Base-by-base conservation (phyloP, 1,140 invertebrate genomes). In the Archegozetes longisetosus region DNA sequence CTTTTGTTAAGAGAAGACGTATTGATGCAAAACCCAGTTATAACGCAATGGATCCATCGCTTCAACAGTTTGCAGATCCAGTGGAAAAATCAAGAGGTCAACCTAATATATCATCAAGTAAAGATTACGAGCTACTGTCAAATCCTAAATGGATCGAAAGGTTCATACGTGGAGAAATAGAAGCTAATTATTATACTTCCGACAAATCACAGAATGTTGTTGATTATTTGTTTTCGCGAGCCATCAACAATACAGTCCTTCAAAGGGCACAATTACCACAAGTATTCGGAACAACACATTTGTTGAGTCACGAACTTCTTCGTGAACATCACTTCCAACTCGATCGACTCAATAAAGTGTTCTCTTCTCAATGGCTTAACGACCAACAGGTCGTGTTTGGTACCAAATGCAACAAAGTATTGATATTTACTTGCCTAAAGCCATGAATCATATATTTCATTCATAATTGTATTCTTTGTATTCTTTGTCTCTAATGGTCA, bases 311-410 rank as follows among this genome's bases (percentile, higher is more conserved):
- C 25, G 50, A 56, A 26, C 20, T 60, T n/a, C 52, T 63, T 12
- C 25, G 26, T 25, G 62, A 63, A 55, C 28, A 46, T 13, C 24
- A 47, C 17, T 61, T 53, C 23, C 14, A 23, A 4, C 17, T 63
- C 2, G 59, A 51, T 23, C 24, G 25, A 9, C 13, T 61, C 22
- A 49, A 63, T 55, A 63, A 63, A 61, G 67, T 95, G 49, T 95
- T 95, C 76, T 91, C 90, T 72, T 91, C 90, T 0, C 85, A 93
- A 72, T 97, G 92, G 91, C 77, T 96, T 20, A 90, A 86, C 67
- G 86, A 92, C 74, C 79, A 86, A 70, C 89, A 93, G 77, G 86
- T 95, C 60, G 88, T 93, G 2, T 89, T 94, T 73, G 90, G 90
- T 32, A 94, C 91, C 26, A 96, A 96, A 72, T 96, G 92, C 72